A percentile compares a stretch with the other conserved stretches of the same genome.
These are phyloP conservation scores for Arion vulgaris DNA, from an alignment of 1,140 invertebrate species.

Conservation along the genomic window DNA sequence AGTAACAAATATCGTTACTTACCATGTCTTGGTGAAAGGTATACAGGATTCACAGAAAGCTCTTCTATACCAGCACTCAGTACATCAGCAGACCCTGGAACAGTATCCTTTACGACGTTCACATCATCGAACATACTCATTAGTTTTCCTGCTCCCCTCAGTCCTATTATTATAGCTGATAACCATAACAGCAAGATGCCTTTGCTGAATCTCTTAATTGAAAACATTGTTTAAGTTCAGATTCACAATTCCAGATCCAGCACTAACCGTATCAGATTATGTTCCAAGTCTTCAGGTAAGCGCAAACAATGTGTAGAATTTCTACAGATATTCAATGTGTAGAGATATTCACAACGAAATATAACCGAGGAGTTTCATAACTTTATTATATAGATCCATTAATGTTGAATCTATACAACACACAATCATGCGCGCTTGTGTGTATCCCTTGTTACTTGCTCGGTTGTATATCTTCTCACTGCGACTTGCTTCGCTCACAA, in stretches of 20 bases:
- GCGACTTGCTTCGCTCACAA: not conserved
- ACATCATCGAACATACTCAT: not conserved
- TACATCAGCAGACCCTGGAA: not conserved
- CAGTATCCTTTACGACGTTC: not conserved
- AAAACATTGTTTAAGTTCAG: not conserved
- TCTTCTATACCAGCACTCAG: not conserved
- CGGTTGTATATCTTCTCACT: not conserved
- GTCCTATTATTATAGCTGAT: not conserved
- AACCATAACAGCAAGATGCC: not conserved
- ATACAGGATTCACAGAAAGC: not conserved
- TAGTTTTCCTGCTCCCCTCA: conserved; percentile 6
- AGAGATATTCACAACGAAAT: too few species aligned
- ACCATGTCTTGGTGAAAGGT: not conserved
- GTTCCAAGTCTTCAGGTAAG: too few species aligned
- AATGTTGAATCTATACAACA: too few species aligned
- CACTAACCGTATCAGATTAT: too few species aligned
- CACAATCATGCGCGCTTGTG: too few species aligned
- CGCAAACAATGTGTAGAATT: too few species aligned
- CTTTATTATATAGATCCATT: too few species aligned
- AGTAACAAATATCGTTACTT: too few species aligned
- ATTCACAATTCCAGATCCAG: not conserved
- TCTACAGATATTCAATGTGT: too few species aligned
- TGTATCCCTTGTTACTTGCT: not conserved
- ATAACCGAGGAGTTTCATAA: too few species aligned
- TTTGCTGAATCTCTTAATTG: not conserved